Conservation (phyloP, 2,113 vertebrate genomes). For the Aplodontia rufa region DNA sequence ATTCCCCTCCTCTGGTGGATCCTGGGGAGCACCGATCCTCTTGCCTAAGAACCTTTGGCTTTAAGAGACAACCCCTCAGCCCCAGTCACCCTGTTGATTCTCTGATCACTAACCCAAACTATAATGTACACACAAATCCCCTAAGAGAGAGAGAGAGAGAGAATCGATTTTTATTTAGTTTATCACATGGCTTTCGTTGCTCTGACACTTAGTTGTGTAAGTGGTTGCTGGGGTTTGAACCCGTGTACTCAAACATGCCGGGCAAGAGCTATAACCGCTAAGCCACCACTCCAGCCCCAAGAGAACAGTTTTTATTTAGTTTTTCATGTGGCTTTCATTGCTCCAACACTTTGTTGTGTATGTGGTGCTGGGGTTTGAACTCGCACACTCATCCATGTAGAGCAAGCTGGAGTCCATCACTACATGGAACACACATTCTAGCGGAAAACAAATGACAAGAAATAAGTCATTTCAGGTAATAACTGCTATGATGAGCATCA, state of each 20-base stretch:
- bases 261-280: too few relatives aligned
- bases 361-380: background rate
- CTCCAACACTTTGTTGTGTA: too few relatives aligned
- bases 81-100: background rate
- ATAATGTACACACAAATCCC: background rate
- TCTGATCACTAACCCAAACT: background rate
- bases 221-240: too few relatives aligned
- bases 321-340: too few relatives aligned
- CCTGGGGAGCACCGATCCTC: background rate
- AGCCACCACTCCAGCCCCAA: too few relatives aligned
- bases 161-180: too few relatives aligned
- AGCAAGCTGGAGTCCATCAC: background rate
- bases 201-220: too few relatives aligned
- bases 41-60: background rate
- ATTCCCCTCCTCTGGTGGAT: background rate
- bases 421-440: background rate
- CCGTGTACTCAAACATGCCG: too few relatives aligned
- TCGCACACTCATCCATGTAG: too few relatives aligned
- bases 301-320: too few relatives aligned
- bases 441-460: background rate
- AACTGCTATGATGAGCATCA: background rate
- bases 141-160: too few relatives aligned
- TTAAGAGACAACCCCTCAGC: background rate
- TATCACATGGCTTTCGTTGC: too few relatives aligned
- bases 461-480: background rate